A percentile compares a stretch with the other conserved stretches of the same genome.
phyloP scores from a whole-genome alignment of 2,113 vertebrate species.

The Thunnus maccoyii region DNA sequence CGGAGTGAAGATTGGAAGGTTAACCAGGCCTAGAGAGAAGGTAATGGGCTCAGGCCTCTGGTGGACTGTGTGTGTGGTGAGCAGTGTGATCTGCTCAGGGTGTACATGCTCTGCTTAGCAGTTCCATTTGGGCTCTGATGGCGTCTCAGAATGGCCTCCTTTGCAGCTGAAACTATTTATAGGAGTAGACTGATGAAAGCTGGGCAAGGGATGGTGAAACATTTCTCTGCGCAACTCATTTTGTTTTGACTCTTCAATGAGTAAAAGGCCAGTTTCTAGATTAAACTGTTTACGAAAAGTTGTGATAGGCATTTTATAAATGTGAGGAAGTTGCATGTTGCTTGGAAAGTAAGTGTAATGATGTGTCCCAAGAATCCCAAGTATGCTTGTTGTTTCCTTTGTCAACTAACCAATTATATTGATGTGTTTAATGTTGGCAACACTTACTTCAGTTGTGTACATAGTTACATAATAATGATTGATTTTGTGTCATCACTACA shows the following conservation, averaged over 20 bases:
- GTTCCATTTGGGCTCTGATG: slow-evolving; percentile 70
- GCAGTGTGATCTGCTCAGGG: slow-evolving; percentile 48
- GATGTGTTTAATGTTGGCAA: background rate
- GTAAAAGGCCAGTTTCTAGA: background rate
- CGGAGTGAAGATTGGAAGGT: slow-evolving; percentile 74
- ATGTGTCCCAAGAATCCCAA: background rate
- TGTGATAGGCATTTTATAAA: background rate
- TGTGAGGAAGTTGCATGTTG: background rate
- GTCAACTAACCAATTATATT: background rate
- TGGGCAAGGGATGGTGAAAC: slow-evolving; percentile 65
- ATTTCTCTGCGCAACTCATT: slow-evolving; percentile 44
- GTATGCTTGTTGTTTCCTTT: background rate
- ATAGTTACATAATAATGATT: background rate
- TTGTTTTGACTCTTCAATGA: slow-evolving; percentile 13
- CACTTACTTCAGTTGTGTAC: background rate
- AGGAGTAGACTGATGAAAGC: slow-evolving; percentile 77
- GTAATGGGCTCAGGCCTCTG: slow-evolving; percentile 75
- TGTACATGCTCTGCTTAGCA: slow-evolving; percentile 68
- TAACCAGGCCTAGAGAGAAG: slow-evolving; percentile 77
- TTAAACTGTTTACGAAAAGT: background rate
- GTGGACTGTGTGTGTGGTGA: slow-evolving; percentile 62
- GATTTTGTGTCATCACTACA: slow-evolving; percentile 1
- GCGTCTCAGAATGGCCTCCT: slow-evolving; percentile 76
- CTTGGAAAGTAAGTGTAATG: background rate
- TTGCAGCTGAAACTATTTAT: slow-evolving; percentile 84